Evolutionary conservation across 2,888 invertebrate species (phyloP), one percentile per base, ranked within the genome.

Genomic region (Hirtodrosophila confusa): DNA sequence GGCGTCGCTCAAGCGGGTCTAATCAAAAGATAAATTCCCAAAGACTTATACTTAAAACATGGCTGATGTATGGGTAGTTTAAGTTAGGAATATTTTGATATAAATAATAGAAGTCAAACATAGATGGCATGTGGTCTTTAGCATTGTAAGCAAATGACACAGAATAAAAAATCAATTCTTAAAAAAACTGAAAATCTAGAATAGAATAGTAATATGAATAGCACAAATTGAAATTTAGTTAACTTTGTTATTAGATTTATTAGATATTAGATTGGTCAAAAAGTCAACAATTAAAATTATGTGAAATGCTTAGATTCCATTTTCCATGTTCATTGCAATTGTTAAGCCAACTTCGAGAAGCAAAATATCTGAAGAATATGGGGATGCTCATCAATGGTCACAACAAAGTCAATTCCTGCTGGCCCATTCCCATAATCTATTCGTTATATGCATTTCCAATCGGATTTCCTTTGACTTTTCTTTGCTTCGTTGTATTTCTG

Each of bases 1-100:
- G 49, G 48, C 50, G 65, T 45, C 83, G 69, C 60, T 85, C 79
- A 82, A 71, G 78, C 82, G 80, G 67, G 61, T 55, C 75, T 80
- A 88, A 84, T 84, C 84, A 84, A 75, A 80, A 73, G 68, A 75
- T 69, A 75, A 71, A 71, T 78, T 73, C 60, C 62, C 55, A 39
- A 33, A 69, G 58, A 78, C 63, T 69, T 63, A 68, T 65, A 61
- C 53, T 62, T 58, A 62, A 58, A 54, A 48, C 58, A 45, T 41
- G 41, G 43, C 9, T 37, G 24, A 41, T 24, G n/a, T 48, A 29
- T 31, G 61, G 61, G 40, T 66, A 48, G 54, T 49, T 53, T 36
- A 44, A 74, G 17, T 35, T 12, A 12, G 33, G 17, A 66, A 35
- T 17, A 64, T 39, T 56, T 48, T 47, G 12, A 48, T 62, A 50